Base-by-base conservation (phyloP, 1,140 invertebrate species). In the Anagrus nilaparvatae region DNA sequence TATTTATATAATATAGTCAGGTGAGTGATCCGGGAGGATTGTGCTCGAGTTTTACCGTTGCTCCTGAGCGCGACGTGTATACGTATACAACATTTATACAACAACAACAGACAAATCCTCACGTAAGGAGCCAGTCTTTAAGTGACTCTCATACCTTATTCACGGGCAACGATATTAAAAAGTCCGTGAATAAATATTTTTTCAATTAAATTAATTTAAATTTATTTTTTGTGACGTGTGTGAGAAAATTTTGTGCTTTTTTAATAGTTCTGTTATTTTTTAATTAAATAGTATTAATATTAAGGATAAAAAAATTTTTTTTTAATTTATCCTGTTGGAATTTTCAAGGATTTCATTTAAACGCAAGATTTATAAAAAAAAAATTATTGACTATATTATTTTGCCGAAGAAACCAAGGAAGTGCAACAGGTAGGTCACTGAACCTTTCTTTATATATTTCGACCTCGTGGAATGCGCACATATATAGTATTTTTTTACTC, bases 11-110 rank as follows among this genome's bases (percentile, higher is more conserved):
- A n/a, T 25, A 7, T 9, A n/a, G 23, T 19, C 37, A 42, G 44
- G 44, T 46, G 44, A 46, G 44, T 46, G 44, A 46, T 40, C 42
- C 44, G 39, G 3, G n/a, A n/a, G n/a, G n/a, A n/a, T n/a, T n/a
- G n/a, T n/a, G n/a, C 28, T 36, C 7, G 13, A 21, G 7, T 46
- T 46, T 45, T 46, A 46, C 44, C 44, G 44, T 46, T 46, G 44
- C 16, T 40, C 37, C 32, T 36, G 25, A 2, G 28, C 16, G 35
- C 14, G 35, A 12, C 21, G 28, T 5, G 14, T 10, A 29, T 13
- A n/a, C 30, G 25, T n/a, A 3, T 23, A 31, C 32, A 31, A 20
- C 30, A 25, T 30, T 33, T 33, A 33, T 34, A 13, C 7, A 29
- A 29, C 12, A 29, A 29, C 17, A 20, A 23, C n/a, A 36, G 40